Conservation (phyloP, 2,888 invertebrate species). For the Cremastinae sp. region DNA sequence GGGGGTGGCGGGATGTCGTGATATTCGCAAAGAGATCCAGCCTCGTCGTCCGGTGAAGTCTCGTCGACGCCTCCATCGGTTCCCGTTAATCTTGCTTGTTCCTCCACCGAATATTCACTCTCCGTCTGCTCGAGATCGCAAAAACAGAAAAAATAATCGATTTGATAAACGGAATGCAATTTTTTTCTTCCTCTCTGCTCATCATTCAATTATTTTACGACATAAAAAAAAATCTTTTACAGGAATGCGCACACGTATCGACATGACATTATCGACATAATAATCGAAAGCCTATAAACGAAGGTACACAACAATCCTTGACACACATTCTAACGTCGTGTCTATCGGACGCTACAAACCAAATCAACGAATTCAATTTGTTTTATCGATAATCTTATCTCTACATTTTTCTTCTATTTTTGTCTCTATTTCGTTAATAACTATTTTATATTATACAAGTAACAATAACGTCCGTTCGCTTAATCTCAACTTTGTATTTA, state of each 20-base stretch:
- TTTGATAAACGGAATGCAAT: neutral
- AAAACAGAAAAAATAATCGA: constrained; percentile 17
- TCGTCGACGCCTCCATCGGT: constrained; percentile 85
- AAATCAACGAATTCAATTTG: neutral
- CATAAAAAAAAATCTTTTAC: constrained; percentile 32
- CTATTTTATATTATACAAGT: too few species aligned
- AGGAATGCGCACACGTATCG: constrained; percentile 24
- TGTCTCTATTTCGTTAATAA: neutral
- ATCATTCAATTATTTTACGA: neutral
- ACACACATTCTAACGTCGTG: constrained; percentile 47
- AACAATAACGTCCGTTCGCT: too few species aligned
- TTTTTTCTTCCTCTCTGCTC: neutral
- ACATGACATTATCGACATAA: constrained; percentile 23
- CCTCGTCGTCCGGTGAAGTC: constrained; percentile 81
- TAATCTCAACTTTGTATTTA: too few species aligned
- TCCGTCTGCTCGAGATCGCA: constrained; percentile 84
- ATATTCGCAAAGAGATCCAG: constrained; percentile 85
- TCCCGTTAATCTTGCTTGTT: constrained; percentile 89
- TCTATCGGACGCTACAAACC: constrained; percentile 3
- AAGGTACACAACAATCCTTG: constrained; percentile 54
- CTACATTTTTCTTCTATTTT: neutral
- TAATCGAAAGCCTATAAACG: constrained; percentile 48
- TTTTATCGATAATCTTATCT: too few species aligned
- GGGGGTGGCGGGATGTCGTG: constrained; percentile 92
- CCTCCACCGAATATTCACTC: constrained; percentile 92